phyloP scores from a whole-genome alignment of 2,113 vertebrate genomes.

The Psilopsiagon aurifrons region DNA sequence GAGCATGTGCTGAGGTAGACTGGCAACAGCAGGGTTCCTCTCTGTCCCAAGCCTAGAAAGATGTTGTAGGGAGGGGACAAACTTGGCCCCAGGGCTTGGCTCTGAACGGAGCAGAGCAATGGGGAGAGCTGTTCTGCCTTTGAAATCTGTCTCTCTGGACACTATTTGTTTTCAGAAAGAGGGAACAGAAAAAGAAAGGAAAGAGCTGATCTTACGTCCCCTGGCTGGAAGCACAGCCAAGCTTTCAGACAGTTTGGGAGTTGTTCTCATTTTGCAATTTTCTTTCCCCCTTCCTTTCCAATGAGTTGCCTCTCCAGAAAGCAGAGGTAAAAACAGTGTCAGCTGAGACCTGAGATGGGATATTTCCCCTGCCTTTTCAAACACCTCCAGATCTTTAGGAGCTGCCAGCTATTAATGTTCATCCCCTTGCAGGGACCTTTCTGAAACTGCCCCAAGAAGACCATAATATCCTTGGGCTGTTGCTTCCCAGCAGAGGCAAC shows the following conservation, averaged over 20 bases:
- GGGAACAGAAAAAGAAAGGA: neutral
- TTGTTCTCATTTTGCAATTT: neutral
- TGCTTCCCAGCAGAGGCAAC: fast-evolving
- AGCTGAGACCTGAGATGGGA: neutral
- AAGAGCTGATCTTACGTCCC: neutral
- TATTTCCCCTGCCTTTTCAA: neutral
- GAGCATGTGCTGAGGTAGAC: neutral
- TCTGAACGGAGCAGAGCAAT: neutral
- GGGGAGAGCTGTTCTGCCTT: neutral
- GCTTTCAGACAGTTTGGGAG: neutral
- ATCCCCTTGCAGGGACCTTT: neutral
- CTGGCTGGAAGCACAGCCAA: neutral
- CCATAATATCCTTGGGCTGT: neutral
- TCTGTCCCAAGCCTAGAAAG: neutral
- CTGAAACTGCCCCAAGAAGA: neutral
- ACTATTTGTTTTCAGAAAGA: neutral
- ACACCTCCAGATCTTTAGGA: neutral
- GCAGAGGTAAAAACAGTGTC: neutral
- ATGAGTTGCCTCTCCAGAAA: neutral
- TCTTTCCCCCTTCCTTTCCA: neutral
- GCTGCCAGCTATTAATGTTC: neutral
- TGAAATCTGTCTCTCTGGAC: neutral
- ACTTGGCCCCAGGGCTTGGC: neutral
- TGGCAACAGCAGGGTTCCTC: neutral
- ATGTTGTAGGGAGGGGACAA: neutral